A percentile compares a stretch with the other conserved stretches of the same genome.
Conservation (phyloP, 2,797 vertebrate genomes). For the Sebastes flavidus region DNA sequence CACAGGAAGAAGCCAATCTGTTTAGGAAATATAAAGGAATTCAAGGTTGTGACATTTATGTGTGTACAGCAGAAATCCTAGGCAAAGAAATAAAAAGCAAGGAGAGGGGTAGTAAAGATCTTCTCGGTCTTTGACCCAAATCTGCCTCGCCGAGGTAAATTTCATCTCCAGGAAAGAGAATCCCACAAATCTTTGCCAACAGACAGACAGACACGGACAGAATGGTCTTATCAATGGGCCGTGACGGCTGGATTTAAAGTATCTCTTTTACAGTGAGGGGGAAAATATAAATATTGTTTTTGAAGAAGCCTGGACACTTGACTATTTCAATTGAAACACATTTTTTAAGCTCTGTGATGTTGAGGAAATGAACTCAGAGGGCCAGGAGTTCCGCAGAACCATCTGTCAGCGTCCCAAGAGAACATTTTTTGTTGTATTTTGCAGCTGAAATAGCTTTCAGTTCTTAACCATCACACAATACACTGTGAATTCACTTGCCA, state of each 20-base stretch:
- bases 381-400: conserved; percentile 39
- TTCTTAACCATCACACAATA: conserved; percentile 10
- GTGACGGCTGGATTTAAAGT: conserved; percentile 57
- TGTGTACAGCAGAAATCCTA: background rate
- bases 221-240: conserved; percentile 64
- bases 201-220: conserved; percentile 59
- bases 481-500: conserved; percentile 16
- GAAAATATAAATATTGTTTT: conserved; percentile 67
- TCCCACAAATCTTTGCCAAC: conserved; percentile 64
- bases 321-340: conserved; percentile 53
- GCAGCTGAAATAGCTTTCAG: conserved; percentile 24
- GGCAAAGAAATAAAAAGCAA: conserved; percentile 3
- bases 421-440: conserved; percentile 16
- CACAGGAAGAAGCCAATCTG: background rate
- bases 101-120: background rate
- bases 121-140: conserved; percentile 49
- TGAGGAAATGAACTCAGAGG: conserved; percentile 60
- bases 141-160: conserved; percentile 51
- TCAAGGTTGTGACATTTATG: background rate
- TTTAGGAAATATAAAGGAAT: background rate
- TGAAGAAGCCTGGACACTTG: conserved; percentile 51
- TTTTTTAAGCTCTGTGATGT: conserved; percentile 40
- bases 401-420: conserved; percentile 39
- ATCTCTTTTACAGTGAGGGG: conserved; percentile 64
- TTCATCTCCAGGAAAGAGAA: conserved; percentile 67